Evolutionary conservation across 2,888 invertebrate species (phyloP).

Genomic region (Temnothorax rugatulus): DNA sequence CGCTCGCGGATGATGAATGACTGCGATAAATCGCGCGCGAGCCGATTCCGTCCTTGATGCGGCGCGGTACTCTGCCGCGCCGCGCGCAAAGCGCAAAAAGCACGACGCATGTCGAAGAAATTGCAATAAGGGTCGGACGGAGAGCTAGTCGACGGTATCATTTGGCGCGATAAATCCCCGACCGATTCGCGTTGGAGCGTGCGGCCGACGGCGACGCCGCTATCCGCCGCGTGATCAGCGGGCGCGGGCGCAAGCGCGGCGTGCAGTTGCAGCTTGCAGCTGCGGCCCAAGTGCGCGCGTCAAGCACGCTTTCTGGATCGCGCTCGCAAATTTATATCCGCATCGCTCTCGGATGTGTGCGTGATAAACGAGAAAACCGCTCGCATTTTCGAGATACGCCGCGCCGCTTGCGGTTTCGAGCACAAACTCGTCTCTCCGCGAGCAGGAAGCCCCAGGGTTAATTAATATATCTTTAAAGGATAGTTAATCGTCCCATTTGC

Average conservation of each 20-base stretch:
- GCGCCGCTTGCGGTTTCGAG: slow-evolving; percentile 42
- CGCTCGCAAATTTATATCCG: slow-evolving; percentile 31
- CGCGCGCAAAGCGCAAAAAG: slow-evolving; percentile 35
- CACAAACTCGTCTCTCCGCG: background rate
- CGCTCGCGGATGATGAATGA: slow-evolving; percentile 51
- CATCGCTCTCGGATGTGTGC: slow-evolving; percentile 23
- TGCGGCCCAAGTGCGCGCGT: slow-evolving; percentile 63
- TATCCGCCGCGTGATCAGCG: slow-evolving; percentile 63
- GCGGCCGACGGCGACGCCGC: slow-evolving; percentile 58
- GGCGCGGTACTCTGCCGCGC: too few relatives aligned
- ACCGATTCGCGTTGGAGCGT: slow-evolving; percentile 60
- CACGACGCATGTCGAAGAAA: slow-evolving; percentile 53
- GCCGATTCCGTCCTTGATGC: slow-evolving; percentile 37
- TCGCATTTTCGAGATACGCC: slow-evolving; percentile 52
- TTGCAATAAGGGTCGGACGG: slow-evolving; percentile 43
- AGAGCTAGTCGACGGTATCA: slow-evolving; percentile 66
- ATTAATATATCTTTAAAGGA: slow-evolving; percentile 34
- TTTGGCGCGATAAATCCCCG: slow-evolving; percentile 72
- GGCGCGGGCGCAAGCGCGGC: background rate
- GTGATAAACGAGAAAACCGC: slow-evolving; percentile 42
- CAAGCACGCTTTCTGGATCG: slow-evolving; percentile 49
- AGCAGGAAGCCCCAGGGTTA: background rate
- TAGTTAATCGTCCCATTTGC: slow-evolving; percentile 8
- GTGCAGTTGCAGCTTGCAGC: slow-evolving; percentile 52
- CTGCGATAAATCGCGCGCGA: slow-evolving; percentile 45